Conservation (phyloP, 2,797 vertebrate species). For the Paedocypris micromegethes region DNA sequence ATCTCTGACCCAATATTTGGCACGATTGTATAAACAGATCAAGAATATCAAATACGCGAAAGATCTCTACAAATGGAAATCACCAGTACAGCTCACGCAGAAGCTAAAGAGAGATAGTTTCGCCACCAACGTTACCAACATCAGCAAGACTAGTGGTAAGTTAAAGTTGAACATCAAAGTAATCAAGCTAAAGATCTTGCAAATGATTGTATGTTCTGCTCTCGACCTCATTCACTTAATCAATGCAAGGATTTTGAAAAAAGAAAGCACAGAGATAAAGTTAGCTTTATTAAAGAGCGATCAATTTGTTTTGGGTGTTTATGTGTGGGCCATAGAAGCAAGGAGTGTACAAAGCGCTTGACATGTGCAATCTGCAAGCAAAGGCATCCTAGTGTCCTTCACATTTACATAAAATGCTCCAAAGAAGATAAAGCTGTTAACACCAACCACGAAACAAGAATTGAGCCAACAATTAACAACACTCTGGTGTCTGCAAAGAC, state of each 20-base stretch:
- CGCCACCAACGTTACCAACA: neutral
- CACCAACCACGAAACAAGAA: neutral
- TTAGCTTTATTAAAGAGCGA: conserved; percentile 10
- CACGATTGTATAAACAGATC: neutral
- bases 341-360: neutral
- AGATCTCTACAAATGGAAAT: neutral
- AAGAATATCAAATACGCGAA: neutral
- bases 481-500: neutral
- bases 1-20: neutral
- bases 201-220: conserved; percentile 1
- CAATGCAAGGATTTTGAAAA: neutral
- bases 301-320: conserved; percentile 12
- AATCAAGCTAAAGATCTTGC: neutral
- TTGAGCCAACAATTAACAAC: neutral
- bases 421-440: conserved; percentile 5
- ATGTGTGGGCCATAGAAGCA: neutral
- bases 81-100: neutral
- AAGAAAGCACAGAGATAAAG: conserved; percentile 10
- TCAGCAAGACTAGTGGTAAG: neutral
- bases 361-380: neutral
- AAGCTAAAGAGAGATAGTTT: conserved; percentile 2
- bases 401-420: neutral
- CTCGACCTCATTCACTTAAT: neutral
- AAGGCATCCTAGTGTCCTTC: neutral
- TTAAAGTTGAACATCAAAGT: neutral